Percentiles rank a stretch among this genome's conserved stretches.
phyloP scores from a whole-genome alignment of 2,888 invertebrate genomes.

The Drosophila buzzatii region DNA sequence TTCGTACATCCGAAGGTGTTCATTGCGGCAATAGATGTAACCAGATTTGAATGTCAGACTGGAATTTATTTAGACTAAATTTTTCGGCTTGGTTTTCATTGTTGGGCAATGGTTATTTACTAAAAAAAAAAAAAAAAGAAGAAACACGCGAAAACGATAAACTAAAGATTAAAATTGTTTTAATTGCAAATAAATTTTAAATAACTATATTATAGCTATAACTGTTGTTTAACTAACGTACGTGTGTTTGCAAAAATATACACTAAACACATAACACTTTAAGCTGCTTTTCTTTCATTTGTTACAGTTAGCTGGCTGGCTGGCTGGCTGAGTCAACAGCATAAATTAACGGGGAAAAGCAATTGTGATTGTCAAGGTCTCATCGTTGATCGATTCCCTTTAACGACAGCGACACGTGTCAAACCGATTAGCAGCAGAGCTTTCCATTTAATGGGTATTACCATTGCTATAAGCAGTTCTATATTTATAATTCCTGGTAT shows the following conservation, averaged over 20 bases:
- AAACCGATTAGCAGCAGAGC: constrained; percentile 10
- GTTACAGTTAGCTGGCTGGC: not conserved
- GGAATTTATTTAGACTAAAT: constrained; percentile 42
- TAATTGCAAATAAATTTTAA: constrained; percentile 64
- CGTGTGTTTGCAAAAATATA: not conserved
- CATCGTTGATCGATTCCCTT: constrained; percentile 31
- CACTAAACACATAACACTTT: constrained; percentile 2
- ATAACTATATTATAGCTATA: constrained; percentile 48
- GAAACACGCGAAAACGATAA: not conserved
- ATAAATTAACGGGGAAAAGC: constrained; percentile 20
- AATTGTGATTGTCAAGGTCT: constrained; percentile 40
- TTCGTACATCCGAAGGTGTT: constrained; percentile 12
- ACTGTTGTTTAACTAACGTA: constrained; percentile 18
- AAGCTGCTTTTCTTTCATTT: constrained; percentile 35
- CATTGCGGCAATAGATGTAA: constrained; percentile 40
- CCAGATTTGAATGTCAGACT: constrained; percentile 42
- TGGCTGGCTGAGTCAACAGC: constrained; percentile 10
- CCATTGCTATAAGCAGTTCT: constrained; percentile 19
- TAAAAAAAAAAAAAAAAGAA: constrained; percentile 22
- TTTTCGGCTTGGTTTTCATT: constrained; percentile 68
- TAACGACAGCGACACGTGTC: constrained; percentile 33
- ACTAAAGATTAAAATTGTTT: constrained; percentile 48
- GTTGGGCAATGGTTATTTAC: constrained; percentile 66
- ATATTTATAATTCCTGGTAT: not conserved
- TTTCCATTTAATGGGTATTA: constrained; percentile 15